phyloP scores from a whole-genome alignment of 1,140 invertebrate genomes.

The Ctenoplectra terminalis region DNA sequence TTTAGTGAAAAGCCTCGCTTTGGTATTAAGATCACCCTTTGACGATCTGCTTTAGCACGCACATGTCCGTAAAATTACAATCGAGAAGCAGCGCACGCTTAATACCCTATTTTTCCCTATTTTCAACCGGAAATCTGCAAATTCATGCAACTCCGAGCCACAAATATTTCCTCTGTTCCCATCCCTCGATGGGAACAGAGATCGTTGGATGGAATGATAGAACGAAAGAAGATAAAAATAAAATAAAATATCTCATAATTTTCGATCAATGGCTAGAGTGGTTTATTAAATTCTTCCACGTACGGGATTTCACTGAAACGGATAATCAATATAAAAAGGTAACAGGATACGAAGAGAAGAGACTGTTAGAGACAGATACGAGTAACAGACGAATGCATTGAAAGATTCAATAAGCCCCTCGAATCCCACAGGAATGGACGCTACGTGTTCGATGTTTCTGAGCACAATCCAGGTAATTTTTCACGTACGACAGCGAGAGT shows the following conservation, averaged over 20 bases:
- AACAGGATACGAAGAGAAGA: not conserved
- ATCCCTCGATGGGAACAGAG: too few relatives aligned
- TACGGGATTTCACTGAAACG: not conserved
- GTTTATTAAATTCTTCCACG: slow-evolving; percentile 22
- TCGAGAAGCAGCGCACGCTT: not conserved
- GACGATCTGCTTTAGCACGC: not conserved
- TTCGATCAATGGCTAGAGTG: not conserved
- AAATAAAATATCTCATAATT: too few relatives aligned
- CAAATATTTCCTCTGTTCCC: too few relatives aligned
- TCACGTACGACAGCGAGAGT: slow-evolving; percentile 33
- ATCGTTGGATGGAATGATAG: too few relatives aligned
- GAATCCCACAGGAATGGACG: slow-evolving; percentile 50
- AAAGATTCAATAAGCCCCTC: slow-evolving; percentile 54
- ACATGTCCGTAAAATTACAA: not conserved
- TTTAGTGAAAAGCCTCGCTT: not conserved
- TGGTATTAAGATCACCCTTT: not conserved
- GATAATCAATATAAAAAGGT: slow-evolving; percentile 34
- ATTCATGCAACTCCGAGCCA: too few relatives aligned
- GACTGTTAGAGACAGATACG: slow-evolving; percentile 29
- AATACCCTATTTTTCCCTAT: too few relatives aligned
- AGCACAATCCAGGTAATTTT: slow-evolving; percentile 53
- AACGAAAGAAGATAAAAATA: not conserved
- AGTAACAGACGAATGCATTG: slow-evolving; percentile 36
- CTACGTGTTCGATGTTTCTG: slow-evolving; percentile 53
- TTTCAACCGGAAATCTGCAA: too few relatives aligned